Evolutionary conservation across 2,888 invertebrate genomes (phyloP).

Genomic region (Baronia brevicornis): DNA sequence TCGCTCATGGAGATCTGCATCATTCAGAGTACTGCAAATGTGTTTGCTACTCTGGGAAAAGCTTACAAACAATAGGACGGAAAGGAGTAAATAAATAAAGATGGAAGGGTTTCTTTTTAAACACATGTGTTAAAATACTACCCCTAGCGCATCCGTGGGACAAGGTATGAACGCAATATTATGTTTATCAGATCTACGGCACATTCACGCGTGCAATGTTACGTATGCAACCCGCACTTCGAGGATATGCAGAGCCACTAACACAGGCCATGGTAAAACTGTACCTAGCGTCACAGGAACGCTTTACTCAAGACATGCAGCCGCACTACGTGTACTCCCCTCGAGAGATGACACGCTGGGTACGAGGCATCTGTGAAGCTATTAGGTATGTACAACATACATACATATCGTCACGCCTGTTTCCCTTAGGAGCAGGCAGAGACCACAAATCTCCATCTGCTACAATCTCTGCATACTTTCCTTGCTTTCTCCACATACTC

Average conservation of each 20-base stretch:
- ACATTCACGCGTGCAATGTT: slow-evolving; percentile 99
- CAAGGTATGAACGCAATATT: not conserved
- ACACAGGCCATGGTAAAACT: slow-evolving; percentile 99
- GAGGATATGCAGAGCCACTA: slow-evolving; percentile 95
- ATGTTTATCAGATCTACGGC: slow-evolving; percentile 87
- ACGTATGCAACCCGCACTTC: slow-evolving; percentile 91
- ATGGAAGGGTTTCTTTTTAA: not conserved
- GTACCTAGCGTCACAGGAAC: slow-evolving; percentile 96
- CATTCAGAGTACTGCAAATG: no score
- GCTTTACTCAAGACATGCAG: slow-evolving; percentile 99
- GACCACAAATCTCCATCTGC: no score
- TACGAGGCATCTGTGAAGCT: slow-evolving; percentile 98
- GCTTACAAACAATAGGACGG: slow-evolving; percentile 1
- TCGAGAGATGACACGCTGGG: slow-evolving; percentile 99
- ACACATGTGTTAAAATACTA: no score
- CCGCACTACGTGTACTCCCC: slow-evolving; percentile 99
- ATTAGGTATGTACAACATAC: no score
- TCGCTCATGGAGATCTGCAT: no score
- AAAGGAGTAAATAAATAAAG: no score
- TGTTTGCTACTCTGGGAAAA: no score
- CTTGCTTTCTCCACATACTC: no score
- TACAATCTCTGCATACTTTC: no score
- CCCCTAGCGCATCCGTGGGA: no score
- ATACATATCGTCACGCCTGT: no score
- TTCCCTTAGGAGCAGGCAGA: no score